A percentile compares a stretch with the other conserved stretches of the same genome.
phyloP scores from a whole-genome alignment of 64 coral and sea anemone species.

The Cladopsammia gracilis region DNA sequence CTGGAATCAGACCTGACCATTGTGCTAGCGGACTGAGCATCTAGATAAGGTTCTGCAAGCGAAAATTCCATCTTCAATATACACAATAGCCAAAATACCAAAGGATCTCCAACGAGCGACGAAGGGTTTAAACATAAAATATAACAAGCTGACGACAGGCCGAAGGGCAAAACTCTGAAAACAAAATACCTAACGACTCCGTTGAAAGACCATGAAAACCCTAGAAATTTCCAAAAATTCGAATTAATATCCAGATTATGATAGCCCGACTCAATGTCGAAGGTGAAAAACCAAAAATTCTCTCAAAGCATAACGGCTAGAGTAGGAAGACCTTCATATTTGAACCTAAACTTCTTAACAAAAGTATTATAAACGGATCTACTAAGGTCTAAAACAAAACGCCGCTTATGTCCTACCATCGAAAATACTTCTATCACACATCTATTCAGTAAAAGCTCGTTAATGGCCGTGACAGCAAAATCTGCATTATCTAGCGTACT shows the following conservation, averaged over 20 bases:
- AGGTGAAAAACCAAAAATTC: conserved; percentile 16
- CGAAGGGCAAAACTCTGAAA: background rate
- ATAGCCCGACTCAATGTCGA: conserved; percentile 28
- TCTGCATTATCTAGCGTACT: too few relatives aligned
- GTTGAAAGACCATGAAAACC: conserved; percentile 1
- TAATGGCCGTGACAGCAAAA: too few relatives aligned
- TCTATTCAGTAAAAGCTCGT: too few relatives aligned
- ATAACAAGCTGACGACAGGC: too few relatives aligned
- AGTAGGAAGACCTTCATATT: conserved; percentile 58
- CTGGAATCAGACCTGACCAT: conserved; percentile 17
- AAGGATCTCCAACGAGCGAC: too few relatives aligned
- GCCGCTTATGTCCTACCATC: conserved; percentile 10
- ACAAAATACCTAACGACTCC: conserved; percentile 13
- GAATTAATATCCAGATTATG: conserved; percentile 38
- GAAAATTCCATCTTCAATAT: too few relatives aligned
- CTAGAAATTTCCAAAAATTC: conserved; percentile 32
- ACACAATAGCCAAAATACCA: too few relatives aligned
- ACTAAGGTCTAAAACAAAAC: conserved; percentile 37
- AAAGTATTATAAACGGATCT: conserved; percentile 49
- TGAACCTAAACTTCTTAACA: conserved; percentile 52
- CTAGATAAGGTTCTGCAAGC: background rate
- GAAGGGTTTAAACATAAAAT: too few relatives aligned
- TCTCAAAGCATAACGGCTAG: conserved; percentile 7
- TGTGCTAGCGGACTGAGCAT: background rate
- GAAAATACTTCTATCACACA: too few relatives aligned